Percentiles rank a stretch among this genome's conserved stretches.
These are phyloP conservation scores for Caenorhabditis becei DNA, from an alignment of 2,888 invertebrate genomes.

Conservation along the genomic window DNA sequence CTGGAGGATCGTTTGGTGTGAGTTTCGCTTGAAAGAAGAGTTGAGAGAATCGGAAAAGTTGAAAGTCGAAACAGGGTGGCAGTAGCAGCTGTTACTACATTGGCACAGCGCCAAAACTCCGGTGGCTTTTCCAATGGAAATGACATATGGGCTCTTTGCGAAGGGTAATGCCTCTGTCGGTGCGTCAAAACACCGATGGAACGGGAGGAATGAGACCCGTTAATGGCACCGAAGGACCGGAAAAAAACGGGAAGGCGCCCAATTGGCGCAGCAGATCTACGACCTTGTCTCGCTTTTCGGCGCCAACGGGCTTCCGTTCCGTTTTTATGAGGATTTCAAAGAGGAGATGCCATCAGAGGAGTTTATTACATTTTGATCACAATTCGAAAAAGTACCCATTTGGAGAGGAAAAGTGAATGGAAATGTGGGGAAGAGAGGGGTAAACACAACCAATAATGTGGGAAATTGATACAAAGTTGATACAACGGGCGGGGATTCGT, in stretches of 20 bases:
- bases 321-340: constrained; percentile 18
- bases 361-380: constrained; percentile 20
- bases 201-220: neutral
- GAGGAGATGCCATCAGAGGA: neutral
- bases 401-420: neutral
- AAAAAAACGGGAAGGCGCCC: constrained; percentile 42
- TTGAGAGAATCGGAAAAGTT: too few species aligned
- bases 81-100: too few species aligned
- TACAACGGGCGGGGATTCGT: neutral
- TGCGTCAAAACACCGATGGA: constrained; percentile 7
- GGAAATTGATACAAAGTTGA: neutral
- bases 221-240: constrained; percentile 12
- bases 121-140: too few species aligned
- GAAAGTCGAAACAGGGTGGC: too few species aligned
- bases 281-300: constrained; percentile 31
- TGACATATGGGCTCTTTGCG: too few species aligned
- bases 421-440: neutral
- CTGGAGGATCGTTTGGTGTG: too few species aligned
- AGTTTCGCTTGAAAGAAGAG: too few species aligned
- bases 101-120: too few species aligned
- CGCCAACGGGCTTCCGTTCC: constrained; percentile 14
- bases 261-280: constrained; percentile 48
- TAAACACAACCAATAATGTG: constrained; percentile 5
- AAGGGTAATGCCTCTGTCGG: neutral
- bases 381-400: constrained; percentile 16